Conservation (phyloP, 37 sponge, comb jelly and placozoan species). For the Petrosia ficiformis region DNA sequence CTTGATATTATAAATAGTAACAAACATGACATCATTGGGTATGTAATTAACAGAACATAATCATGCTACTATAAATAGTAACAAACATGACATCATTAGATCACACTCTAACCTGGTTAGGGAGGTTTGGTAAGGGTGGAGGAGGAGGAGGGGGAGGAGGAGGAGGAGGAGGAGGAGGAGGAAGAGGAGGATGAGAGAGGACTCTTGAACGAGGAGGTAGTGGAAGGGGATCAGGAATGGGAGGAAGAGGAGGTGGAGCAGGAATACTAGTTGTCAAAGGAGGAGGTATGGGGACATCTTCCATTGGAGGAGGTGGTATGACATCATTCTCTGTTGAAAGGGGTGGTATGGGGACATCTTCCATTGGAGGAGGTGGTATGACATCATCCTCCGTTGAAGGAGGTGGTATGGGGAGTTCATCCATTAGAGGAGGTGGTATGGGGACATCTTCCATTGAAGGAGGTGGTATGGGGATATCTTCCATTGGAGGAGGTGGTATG, state of each 20-base stretch:
- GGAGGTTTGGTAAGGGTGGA: neutral
- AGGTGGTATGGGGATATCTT: too few species aligned
- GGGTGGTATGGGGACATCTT: neutral
- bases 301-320: neutral
- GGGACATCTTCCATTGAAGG: too few species aligned
- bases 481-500: too few species aligned
- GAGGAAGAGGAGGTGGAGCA: neutral
- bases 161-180: slow-evolving; percentile 45
- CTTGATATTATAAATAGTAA: too few species aligned
- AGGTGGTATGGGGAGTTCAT: too few species aligned
- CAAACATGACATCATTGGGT: too few species aligned
- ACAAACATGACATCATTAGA: too few species aligned
- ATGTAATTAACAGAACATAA: too few species aligned
- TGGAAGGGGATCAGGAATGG: neutral
- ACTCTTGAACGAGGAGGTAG: neutral
- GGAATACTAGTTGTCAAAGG: neutral
- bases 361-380: neutral
- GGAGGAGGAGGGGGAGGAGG: neutral
- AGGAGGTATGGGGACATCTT: neutral
- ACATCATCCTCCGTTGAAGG: too few species aligned
- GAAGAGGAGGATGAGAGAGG: slow-evolving; percentile 2
- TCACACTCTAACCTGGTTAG: neutral
- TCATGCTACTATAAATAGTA: too few species aligned
- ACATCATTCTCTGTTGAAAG: too few species aligned
- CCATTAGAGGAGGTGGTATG: too few species aligned